phyloP scores from a whole-genome alignment of 2,797 vertebrate genomes.

The Oreonectes daqikongensis region DNA sequence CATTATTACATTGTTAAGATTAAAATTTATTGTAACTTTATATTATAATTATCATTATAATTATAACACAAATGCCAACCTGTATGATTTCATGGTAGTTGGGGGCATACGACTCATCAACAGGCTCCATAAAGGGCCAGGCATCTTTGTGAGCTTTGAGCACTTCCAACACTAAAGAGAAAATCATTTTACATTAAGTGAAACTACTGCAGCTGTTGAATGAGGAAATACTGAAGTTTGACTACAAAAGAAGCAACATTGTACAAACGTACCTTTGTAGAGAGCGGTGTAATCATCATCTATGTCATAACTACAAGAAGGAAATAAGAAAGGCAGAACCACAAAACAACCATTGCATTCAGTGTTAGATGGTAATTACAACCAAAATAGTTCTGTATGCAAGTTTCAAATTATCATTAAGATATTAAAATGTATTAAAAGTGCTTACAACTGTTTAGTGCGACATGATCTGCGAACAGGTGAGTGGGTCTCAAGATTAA shows the following conservation, averaged over 20 bases:
- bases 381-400: not conserved
- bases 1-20: not conserved
- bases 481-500: conserved; percentile 88
- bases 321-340: conserved; percentile 31
- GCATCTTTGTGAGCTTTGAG: conserved; percentile 96
- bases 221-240: conserved; percentile 4
- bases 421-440: not conserved
- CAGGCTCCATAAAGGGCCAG: conserved; percentile 97
- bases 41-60: too few relatives aligned
- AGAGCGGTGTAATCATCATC: conserved; percentile 97
- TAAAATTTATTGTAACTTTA: too few relatives aligned
- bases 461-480: conserved; percentile 81
- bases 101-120: conserved; percentile 96
- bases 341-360: not conserved
- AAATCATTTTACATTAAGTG: not conserved
- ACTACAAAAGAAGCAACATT: not conserved
- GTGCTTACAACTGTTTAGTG: conserved; percentile 88
- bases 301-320: conserved; percentile 86
- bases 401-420: not conserved
- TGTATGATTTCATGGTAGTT: conserved; percentile 97
- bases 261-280: conserved; percentile 88
- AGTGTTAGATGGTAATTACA: not conserved
- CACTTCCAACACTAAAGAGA: conserved; percentile 86
- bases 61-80: conserved; percentile 60
- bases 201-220: not conserved